Evolutionary conservation across 1,140 invertebrate species (phyloP).

Genomic region (Leptinotarsa undecemlineata): DNA sequence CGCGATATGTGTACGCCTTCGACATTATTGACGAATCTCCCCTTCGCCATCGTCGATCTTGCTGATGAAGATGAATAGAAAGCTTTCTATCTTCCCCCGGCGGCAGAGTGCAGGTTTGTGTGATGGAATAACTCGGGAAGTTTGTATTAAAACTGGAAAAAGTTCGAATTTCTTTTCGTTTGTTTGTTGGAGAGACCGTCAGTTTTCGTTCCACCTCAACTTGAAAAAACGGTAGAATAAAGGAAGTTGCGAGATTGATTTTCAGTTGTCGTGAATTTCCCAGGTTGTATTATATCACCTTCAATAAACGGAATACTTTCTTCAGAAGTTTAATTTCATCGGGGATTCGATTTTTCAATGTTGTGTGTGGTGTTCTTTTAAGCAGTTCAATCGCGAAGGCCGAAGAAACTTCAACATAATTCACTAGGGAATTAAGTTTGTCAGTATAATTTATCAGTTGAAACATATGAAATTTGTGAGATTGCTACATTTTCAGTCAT

Average conservation of each 20-base stretch:
- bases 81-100: not conserved
- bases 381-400: no score
- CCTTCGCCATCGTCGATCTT: not conserved
- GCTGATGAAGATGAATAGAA: not conserved
- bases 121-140: not conserved
- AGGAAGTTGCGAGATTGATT: conserved; percentile 1
- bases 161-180: not conserved
- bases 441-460: no score
- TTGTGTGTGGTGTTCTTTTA: no score
- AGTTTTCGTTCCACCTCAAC: not conserved
- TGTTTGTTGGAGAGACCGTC: not conserved
- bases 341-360: no score
- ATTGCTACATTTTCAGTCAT: no score
- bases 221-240: not conserved
- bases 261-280: not conserved
- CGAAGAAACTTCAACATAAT: no score
- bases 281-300: not conserved
- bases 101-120: not conserved
- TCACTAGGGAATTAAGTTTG: no score
- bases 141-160: conserved; percentile 5
- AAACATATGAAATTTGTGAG: no score
- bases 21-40: not conserved
- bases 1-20: not conserved
- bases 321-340: no score
- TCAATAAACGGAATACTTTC: not conserved